A percentile compares a stretch with the other conserved stretches of the same genome.
Conservation (phyloP, 1,140 invertebrate genomes). For the Drosophila parabipectinata region DNA sequence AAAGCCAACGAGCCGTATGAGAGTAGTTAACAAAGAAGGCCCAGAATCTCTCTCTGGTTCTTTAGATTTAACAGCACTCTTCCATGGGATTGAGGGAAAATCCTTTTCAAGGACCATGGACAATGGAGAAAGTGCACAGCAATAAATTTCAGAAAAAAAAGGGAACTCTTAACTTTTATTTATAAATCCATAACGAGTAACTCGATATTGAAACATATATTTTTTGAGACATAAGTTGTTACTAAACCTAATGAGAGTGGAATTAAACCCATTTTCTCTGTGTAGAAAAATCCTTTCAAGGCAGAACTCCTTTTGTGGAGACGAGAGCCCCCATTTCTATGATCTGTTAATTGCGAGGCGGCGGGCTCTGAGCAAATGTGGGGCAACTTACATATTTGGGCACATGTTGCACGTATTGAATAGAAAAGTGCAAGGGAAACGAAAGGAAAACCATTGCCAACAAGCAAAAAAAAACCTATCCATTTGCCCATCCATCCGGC, state of each 20-base stretch:
- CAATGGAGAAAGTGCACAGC: not conserved
- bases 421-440: conserved; percentile 21
- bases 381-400: conserved; percentile 54
- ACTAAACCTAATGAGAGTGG: no score
- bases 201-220: no score
- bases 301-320: not conserved
- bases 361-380: conserved; percentile 48
- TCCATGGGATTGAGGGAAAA: conserved; percentile 4
- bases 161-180: no score
- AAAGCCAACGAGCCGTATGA: conserved; percentile 66
- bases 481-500: conserved; percentile 40
- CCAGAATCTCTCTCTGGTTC: conserved; percentile 13
- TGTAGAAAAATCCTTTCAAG: not conserved
- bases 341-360: conserved; percentile 74
- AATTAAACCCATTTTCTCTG: not conserved
- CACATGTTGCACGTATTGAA: conserved; percentile 54
- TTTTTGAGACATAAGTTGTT: no score
- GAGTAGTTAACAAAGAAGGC: conserved; percentile 27
- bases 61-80: conserved; percentile 3
- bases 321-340: conserved; percentile 42
- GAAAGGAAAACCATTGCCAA: not conserved
- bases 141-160: not conserved
- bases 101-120: conserved; percentile 16
- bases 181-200: no score
- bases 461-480: conserved; percentile 19